Evolutionary conservation across 2,113 vertebrate species (phyloP).

Genomic region (Pterocles orientalis): DNA sequence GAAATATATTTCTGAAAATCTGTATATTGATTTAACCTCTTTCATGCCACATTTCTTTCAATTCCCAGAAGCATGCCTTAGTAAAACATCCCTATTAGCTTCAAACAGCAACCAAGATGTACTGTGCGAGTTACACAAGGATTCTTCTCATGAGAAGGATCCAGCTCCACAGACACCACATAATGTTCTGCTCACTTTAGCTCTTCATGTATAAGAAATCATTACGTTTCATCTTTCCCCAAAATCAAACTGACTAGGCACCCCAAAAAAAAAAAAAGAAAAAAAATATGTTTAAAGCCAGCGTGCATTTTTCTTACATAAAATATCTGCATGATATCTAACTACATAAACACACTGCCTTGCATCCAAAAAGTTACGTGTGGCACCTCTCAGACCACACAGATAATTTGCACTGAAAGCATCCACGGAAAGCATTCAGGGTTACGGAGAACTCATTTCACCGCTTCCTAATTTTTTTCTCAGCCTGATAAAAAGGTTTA

Average conservation of each 20-base stretch:
- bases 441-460: not conserved
- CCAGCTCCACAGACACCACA: not conserved
- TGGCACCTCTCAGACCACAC: fast-evolving
- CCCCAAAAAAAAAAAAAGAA: not conserved
- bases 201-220: fast-evolving
- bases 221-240: not conserved
- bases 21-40: not conserved
- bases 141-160: not conserved
- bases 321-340: not conserved
- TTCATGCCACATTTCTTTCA: not conserved
- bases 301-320: not conserved
- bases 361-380: not conserved
- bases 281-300: not conserved
- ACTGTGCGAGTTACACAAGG: not conserved
- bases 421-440: not conserved
- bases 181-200: not conserved
- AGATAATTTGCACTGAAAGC: not conserved
- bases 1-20: constrained; percentile 8
- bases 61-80: not conserved
- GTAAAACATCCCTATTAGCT: not conserved
- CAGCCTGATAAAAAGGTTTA: not conserved
- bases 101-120: not conserved
- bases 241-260: not conserved
- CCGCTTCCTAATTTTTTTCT: not conserved
- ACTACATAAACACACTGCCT: not conserved